These are phyloP conservation scores for Oxycera nigricornis DNA, from an alignment of 2,888 invertebrate species.

Conservation along the genomic window DNA sequence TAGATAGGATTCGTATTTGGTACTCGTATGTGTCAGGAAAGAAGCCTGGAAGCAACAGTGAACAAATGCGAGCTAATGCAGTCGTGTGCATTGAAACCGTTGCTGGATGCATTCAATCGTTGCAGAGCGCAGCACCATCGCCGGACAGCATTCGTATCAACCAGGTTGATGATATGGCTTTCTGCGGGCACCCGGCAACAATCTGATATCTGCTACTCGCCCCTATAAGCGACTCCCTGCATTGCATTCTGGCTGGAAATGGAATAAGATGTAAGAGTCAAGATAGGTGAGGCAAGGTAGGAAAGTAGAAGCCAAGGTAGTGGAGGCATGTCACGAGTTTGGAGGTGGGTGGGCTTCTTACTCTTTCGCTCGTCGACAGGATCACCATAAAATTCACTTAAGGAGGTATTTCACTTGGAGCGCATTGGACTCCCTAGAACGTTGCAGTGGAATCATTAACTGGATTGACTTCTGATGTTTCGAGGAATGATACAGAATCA, in stretches of 20 bases:
- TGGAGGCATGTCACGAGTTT: conserved; percentile 40
- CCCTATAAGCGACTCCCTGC: background rate
- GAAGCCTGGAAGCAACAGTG: background rate
- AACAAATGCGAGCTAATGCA: background rate
- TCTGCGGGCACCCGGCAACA: background rate
- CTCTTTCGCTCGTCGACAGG: conserved; percentile 3
- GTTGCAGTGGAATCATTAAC: background rate
- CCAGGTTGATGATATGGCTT: conserved; percentile 22
- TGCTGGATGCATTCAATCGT: background rate
- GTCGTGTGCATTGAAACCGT: background rate
- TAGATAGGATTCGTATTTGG: background rate
- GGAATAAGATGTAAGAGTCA: conserved; percentile 42
- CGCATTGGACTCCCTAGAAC: background rate
- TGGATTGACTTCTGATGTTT: conserved; percentile 16
- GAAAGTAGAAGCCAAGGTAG: conserved; percentile 31
- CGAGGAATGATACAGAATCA: background rate
- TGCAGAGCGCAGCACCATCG: background rate
- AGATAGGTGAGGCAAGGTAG: conserved; percentile 40
- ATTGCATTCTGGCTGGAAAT: background rate
- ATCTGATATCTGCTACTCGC: background rate
- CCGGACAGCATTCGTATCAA: background rate
- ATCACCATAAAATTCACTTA: conserved; percentile 30
- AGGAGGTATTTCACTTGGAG: background rate
- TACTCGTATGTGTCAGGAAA: background rate
- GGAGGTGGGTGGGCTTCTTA: conserved; percentile 42